Base-by-base conservation (phyloP, 2,888 invertebrate genomes). In the Drosophila algonquin region DNA sequence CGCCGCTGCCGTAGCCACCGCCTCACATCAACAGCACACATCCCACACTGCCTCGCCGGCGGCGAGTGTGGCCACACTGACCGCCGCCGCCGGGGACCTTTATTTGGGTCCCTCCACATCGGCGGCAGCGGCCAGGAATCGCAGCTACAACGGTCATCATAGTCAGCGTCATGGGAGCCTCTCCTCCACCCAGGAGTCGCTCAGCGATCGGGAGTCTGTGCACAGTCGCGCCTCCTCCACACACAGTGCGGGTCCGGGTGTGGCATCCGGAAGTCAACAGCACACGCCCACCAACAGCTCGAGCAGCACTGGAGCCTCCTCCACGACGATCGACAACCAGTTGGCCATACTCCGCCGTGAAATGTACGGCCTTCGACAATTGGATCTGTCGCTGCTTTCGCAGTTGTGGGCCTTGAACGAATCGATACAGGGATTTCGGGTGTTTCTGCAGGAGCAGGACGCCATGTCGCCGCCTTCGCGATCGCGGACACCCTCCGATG, bases 381-480 rank as follows among this genome's bases (percentile, higher is more conserved):
- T 98, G 91, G 98, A 98, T 92, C 93, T 98, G 75, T 97, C 97
- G 1, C 93, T 98, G 53, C 94, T 98, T 8, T 97, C 97, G 0
- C 98, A 98, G 92, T 93, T 98, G 77, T 97, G 98, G 97, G 96
- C 97, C 0, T 93, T 98, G 60, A 97, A 98, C 92, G 98, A 98
- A 92, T 96, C 97, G 32, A 97, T 98, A 91, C 97, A 98, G 86
- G 96, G 98, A 67, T 98, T 97, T 93, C 95, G 96, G 50, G 94
- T 95, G 75, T 94, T 95, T 59, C 92, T 95, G 67, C 92, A 92
- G 71, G 92, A 92, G 70, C 91, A 91, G 68, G 92, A 92, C 44
- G 87, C 90, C 3, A 71, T 92, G 12, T 92, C 92, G 48, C 92
- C 92, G 27, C 92, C 92, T 1, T 92, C 92, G 9, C 91, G 91